A percentile compares a stretch with the other conserved stretches of the same genome.
phyloP scores from a whole-genome alignment of 2,113 vertebrate genomes.

The Hippocampus zosterae region DNA sequence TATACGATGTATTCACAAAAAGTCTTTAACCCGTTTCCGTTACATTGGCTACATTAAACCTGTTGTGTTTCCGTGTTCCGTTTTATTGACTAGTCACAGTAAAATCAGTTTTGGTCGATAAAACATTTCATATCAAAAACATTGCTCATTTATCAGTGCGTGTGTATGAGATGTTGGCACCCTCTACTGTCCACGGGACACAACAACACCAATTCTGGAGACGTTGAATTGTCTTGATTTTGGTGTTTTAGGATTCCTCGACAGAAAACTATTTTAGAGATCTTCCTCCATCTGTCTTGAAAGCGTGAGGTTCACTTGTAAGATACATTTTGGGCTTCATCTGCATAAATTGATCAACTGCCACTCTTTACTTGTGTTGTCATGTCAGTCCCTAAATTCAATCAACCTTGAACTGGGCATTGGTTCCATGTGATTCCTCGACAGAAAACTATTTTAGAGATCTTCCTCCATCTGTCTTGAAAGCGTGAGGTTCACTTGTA shows the following conservation, averaged over 20 bases:
- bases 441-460: too few species aligned
- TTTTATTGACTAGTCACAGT: not conserved
- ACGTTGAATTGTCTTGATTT: not conserved
- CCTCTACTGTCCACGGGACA: conserved; percentile 18
- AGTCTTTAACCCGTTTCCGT: not conserved
- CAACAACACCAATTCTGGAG: not conserved
- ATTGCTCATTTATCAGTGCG: not conserved
- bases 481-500: too few species aligned
- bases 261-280: too few species aligned
- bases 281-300: too few species aligned
- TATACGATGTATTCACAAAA: not conserved
- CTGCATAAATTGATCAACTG: not conserved
- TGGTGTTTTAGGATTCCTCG: not conserved
- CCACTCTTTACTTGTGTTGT: conserved; percentile 8
- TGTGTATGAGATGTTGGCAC: not conserved
- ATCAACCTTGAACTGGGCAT: conserved; percentile 23
- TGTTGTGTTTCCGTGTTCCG: not conserved
- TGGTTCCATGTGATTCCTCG: not conserved
- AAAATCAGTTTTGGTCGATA: not conserved
- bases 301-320: too few species aligned
- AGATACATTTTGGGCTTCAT: too few species aligned
- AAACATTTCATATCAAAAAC: not conserved
- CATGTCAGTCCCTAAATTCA: conserved; percentile 46
- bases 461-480: too few species aligned
- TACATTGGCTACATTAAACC: not conserved